Percentiles rank a stretch among this genome's conserved stretches.
These are phyloP conservation scores for Neelides folsomi DNA, from an alignment of 2,888 invertebrate species.

Conservation along the genomic window DNA sequence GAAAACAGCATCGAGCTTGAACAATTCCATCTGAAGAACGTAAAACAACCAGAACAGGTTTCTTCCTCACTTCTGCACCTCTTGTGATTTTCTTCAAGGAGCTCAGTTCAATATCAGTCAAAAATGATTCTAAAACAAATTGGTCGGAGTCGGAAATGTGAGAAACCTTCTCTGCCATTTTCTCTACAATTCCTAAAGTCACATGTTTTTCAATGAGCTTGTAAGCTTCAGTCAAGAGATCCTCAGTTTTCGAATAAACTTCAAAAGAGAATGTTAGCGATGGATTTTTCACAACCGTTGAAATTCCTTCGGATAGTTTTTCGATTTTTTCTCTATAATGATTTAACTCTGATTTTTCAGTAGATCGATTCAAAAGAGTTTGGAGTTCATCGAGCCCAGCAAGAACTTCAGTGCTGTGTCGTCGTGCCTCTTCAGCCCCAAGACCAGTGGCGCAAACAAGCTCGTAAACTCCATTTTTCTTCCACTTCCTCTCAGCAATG, in stretches of 20 bases:
- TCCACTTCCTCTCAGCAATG: slow-evolving; percentile 14
- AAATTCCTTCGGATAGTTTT: slow-evolving; percentile 14
- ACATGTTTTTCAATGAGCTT: slow-evolving; percentile 21
- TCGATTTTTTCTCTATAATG: slow-evolving; percentile 1
- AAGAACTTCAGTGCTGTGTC: slow-evolving; percentile 5
- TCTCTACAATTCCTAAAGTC: slow-evolving; percentile 5
- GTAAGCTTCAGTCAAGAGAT: slow-evolving; percentile 15
- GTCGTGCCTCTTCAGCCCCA: slow-evolving; percentile 13
- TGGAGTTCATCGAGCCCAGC: slow-evolving; percentile 12
- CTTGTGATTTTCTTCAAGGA: slow-evolving; percentile 50
- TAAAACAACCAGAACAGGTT: slow-evolving; percentile 52
- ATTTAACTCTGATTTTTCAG: slow-evolving; percentile 6
- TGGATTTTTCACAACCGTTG: slow-evolving; percentile 9
- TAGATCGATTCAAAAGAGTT: background rate
- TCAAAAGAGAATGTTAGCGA: slow-evolving; percentile 22
- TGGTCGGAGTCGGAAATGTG: slow-evolving; percentile 6
- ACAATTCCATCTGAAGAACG: slow-evolving; percentile 44
- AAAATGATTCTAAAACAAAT: slow-evolving; percentile 19
- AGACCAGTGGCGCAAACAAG: slow-evolving; percentile 23
- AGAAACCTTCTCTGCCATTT: slow-evolving; percentile 18
- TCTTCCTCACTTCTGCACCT: slow-evolving; percentile 45
- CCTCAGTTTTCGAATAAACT: slow-evolving; percentile 17
- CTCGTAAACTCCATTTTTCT: slow-evolving; percentile 17
- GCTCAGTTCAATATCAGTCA: slow-evolving; percentile 21
- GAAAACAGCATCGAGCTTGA: slow-evolving; percentile 56